Evolutionary conservation across 2,113 vertebrate species (phyloP).

Genomic region (Hyla sarda): DNA sequence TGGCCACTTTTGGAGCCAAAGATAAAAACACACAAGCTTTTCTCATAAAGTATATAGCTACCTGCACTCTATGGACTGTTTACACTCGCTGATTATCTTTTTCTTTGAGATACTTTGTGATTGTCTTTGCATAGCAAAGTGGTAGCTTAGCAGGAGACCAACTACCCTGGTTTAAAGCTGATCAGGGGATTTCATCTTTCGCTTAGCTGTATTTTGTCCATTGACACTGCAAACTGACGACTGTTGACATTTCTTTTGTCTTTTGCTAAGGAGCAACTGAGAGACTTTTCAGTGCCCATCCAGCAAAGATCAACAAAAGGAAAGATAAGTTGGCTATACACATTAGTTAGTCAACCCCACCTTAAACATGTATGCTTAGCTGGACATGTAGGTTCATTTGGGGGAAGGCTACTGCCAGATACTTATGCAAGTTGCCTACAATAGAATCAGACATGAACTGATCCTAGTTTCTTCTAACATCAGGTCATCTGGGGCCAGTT

Average conservation of each 20-base stretch:
- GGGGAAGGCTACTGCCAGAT: background rate
- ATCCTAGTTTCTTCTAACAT: too few relatives aligned
- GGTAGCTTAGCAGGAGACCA: background rate
- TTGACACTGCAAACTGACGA: background rate
- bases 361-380: background rate
- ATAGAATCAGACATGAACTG: too few relatives aligned
- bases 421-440: too few relatives aligned
- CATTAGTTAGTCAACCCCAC: background rate
- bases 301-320: background rate
- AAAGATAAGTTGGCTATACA: background rate
- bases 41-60: background rate
- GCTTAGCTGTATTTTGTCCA: background rate
- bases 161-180: background rate
- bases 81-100: background rate
- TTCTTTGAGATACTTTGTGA: background rate
- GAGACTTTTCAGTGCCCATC: background rate
- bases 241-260: background rate
- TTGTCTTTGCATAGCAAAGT: background rate
- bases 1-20: background rate
- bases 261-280: background rate
- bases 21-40: background rate
- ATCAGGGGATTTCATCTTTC: background rate
- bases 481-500: too few relatives aligned
- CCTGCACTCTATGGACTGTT: background rate
- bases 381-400: background rate